Evolutionary conservation across 2,797 vertebrate species (phyloP), one percentile per base, ranked within the genome.

Genomic region (Lutjanus argentimaculatus): DNA sequence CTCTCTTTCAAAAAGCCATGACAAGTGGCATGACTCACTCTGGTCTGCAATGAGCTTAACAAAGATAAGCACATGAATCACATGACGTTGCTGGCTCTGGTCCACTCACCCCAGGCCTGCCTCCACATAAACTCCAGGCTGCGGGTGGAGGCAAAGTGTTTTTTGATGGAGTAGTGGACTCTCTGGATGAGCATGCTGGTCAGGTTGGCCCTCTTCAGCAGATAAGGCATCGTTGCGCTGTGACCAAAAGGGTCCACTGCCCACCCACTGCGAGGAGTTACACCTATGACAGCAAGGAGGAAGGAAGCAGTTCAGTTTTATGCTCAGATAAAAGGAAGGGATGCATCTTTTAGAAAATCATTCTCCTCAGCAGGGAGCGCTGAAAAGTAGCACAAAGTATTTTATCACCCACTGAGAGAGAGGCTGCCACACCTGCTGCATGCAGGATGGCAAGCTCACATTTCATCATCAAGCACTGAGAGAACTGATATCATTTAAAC

Each of bases 121-220:
- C 98, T 96, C 99, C 99, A 99, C 98, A 99, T 99, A 91, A 99
- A 99, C 95, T 99, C 99, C 91, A 99, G 93, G 88, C 93, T 99
- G 80, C 93, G 96, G 2, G 96, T 98, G 81, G 98, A 96, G 7
- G 98, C 73, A 58, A 99, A 98, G 94, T 99, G 97, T 88, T 99
- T 99, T 95, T 99, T 99, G 94, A 99, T 96, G 81, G 97, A 94
- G 5, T 99, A 99, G 86, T 99, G 99, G 72, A 99, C 94, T 3
- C 98, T 96, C 95, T 99, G 99, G 89, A 99, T 98, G 83, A 99
- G 97, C 98, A 99, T 99, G 94, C 94, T 97, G 14, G 97, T 99
- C 89, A 99, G 83, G 92, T 99, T 99, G 89, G 99, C 95, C 59
- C 91, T 97, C 88, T 97, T 98, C 80, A 99, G 95, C 79, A 99